Evolutionary conservation across 2,888 invertebrate genomes (phyloP), one percentile per base, ranked within the genome.

Genomic region (Coremacera marginata): DNA sequence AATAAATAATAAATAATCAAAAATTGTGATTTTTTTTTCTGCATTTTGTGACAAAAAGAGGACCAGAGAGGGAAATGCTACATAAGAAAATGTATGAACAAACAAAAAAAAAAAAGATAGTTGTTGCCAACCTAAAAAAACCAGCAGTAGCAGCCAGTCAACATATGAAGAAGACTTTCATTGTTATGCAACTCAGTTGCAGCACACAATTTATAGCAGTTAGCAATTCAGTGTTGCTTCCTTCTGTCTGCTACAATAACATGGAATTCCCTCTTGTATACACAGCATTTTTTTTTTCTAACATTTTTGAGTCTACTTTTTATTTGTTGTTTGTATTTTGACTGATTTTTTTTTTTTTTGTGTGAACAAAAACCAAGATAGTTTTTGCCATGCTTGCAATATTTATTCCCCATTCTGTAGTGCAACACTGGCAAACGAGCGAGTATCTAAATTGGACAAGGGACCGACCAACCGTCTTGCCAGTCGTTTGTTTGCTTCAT

Each of bases 401-500:
- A 44, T 44, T 67, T 67, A 67, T 67, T 67, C 67, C 67, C 68
- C 27, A 7, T 27, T 27, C 51, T 68, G 16, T 51, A 68, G 44
- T 44, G 44, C 11, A 44, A 44, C 11, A 44, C 44, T 44, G 44
- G 22, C 27, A 34, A 55, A 11, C 31, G 31, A 25, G 31, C 27
- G 37, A 65, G n/a, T 70, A 25, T 22, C 27, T 72, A 72, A 72
- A 72, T 72, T 72, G 62, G 72, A 44, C 60, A 16, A 44, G 72
- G 60, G 55, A 55, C 55, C 44, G 27, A 55, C 55, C 44, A n/a
- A 55, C 19, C 68, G 27, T 14, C 11, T 37, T 67, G 67, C 11
- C 55, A 7, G 70, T 72, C 72, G 62, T 72, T 72, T 72, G 60
- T 60, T 72, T 49, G 72, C 62, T 34, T 60, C 60, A 72, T 72